phyloP scores from a whole-genome alignment of 1,140 invertebrate genomes.

The Andrena cerasifolii region DNA sequence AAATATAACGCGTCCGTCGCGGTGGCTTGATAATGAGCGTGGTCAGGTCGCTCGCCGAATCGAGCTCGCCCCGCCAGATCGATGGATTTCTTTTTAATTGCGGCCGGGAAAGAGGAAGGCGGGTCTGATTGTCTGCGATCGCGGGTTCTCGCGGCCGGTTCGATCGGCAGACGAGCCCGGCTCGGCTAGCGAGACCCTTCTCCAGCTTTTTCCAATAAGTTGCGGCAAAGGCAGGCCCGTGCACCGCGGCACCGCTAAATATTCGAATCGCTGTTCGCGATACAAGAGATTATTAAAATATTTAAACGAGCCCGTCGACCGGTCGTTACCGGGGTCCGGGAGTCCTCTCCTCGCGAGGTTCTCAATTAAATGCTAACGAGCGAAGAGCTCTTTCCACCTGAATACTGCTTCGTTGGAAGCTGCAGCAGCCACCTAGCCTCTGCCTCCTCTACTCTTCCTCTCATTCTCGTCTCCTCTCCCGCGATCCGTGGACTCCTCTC shows the following conservation, averaged over 20 bases:
- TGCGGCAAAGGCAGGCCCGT: conserved; percentile 20
- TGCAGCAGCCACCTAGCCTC: conserved; percentile 64
- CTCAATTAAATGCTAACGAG: conserved; percentile 77
- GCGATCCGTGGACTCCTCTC: conserved; percentile 24
- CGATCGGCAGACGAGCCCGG: conserved; percentile 1
- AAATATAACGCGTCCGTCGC: conserved; percentile 4
- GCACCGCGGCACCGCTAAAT: conserved; percentile 63
- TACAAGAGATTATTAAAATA: conserved; percentile 76
- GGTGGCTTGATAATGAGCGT: neutral
- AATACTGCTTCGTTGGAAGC: conserved; percentile 69
- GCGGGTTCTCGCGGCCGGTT: neutral
- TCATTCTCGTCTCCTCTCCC: neutral
- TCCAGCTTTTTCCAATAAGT: conserved; percentile 37
- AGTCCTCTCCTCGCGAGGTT: conserved; percentile 63
- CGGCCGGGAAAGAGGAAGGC: neutral
- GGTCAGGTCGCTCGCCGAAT: neutral
- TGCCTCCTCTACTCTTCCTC: conserved; percentile 21
- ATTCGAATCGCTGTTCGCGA: conserved; percentile 72
- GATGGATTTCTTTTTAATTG: conserved; percentile 55
- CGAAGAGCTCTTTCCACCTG: conserved; percentile 74
- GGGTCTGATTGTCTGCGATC: neutral
- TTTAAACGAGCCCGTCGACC: conserved; percentile 72
- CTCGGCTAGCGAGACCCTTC: neutral
- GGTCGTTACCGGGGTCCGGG: conserved; percentile 61
- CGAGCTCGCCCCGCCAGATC: conserved; percentile 16